Base-by-base conservation (phyloP, 2,113 vertebrate genomes). In the Leucopsar rothschildi region DNA sequence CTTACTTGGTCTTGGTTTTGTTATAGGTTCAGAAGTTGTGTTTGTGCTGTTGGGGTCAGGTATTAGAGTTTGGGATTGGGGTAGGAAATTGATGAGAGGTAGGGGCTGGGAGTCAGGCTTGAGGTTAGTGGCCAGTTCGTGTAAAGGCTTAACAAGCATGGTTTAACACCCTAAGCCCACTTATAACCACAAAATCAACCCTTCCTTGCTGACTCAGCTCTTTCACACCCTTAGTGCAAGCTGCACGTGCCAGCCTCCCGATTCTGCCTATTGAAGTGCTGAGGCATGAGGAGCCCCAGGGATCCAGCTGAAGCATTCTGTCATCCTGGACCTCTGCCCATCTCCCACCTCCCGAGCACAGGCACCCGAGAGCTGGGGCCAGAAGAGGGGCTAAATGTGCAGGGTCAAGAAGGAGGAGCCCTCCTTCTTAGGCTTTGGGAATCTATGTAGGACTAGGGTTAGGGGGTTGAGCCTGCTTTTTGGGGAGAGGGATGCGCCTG, bases 281-380 rank as follows among this genome's bases (percentile, higher is more conserved):
- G 63, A 70, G 37, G 52, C 22, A 11, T 23, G 28, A 52, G 28
- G 15, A 24, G 1, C 1, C 18, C 44, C 33, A 24, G 22, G 37
- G 22, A 10, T 52, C 19, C 33, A 24, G 33, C 27, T 52, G 60
- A 29, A 29, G 27, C 27, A 23, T 65, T 59, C 35, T 73, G 44
- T 47, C 37, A 6, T 5, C 6, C 13, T 33, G 24, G 60, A 23
- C 11, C 19, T 29, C 76, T 68, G 31, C 23, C 42, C 27, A 24
- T 15, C 9, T 45, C 40, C 23, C 2, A 8, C 15, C 40, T 37
- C 22, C 45, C 0, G 0, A 63, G 21, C 18, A 7, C 52, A 19
- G 44, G 15, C 2, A 6, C 23, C 31, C 0, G 0, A 45, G n/a
- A 47, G 37, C 9, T 47, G n/a, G 55, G 39, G 4, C 40, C 75